Evolutionary conservation across 30 jellyfish, hydroid and myxozoan species (phyloP), one percentile per base, ranked within the genome.

Genomic region (Phacellophora camtschatica): DNA sequence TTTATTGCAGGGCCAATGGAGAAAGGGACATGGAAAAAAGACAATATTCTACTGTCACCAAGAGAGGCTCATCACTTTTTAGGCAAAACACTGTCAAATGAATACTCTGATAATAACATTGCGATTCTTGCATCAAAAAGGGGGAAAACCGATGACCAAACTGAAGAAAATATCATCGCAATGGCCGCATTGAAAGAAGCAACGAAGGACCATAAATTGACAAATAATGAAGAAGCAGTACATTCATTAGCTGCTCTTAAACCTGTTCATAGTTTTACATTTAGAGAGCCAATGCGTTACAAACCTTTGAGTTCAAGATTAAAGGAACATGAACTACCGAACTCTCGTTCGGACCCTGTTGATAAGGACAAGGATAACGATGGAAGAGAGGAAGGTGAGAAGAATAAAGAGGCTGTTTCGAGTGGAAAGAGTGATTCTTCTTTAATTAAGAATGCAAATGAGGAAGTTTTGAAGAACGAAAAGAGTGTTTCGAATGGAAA

Each of bases 11-110:
- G 88, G n/a, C n/a, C n/a, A 19, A 48, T 39, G 29, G 34, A 62
- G 41, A 59, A 57, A 15, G 45, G 34, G 28, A 35, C 13, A 3
- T 49, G 78, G 74, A 62, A 77, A 55, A 66, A 49, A 27, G 59
- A 36, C 55, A 25, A 34, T 29, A 30, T 77, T 41, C n/a, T 55
- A 33, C 39, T 77, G 7, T n/a, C 88, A 50, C 69, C 81, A 58
- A 32, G 42, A 19, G 80, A 59, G 42, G 88, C 88, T 24, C 88
- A 77, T 48, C 66, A 67, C 36, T 77, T 77, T 58, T 56, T 77
- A 24, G 72, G 71, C 68, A 53, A 39, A 39, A 15, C 41, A n/a
- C 31, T 5, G 20, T 13, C 59, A 6, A 77, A 59, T 51, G 88
- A 77, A 30, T 35, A 53, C 16, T 55, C 80, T 2, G 88, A 77